Conservation (phyloP, 2,113 vertebrate genomes). For the Sorex fumeus region DNA sequence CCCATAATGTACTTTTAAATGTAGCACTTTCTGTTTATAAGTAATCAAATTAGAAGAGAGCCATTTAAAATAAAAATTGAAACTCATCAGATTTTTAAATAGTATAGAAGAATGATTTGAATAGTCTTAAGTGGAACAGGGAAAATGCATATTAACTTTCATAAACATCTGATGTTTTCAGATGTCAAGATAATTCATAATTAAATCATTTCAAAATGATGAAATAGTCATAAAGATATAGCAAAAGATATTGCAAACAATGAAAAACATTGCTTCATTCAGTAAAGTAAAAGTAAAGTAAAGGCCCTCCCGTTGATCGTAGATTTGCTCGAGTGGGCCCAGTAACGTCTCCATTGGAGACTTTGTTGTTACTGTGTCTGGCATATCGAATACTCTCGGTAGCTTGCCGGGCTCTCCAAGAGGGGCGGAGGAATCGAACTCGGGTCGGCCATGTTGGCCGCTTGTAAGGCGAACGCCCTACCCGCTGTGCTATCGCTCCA, state of each 20-base stretch:
- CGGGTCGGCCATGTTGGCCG: no score
- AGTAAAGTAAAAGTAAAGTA: no score
- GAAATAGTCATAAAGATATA: background rate
- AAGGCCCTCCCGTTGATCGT: no score
- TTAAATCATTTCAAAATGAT: slow-evolving; percentile 29
- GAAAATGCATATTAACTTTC: background rate
- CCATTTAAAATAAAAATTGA: background rate
- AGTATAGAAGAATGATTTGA: background rate
- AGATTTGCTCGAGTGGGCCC: no score
- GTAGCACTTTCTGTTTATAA: slow-evolving; percentile 23
- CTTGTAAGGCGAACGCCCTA: no score
- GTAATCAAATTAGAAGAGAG: background rate
- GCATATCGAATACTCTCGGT: no score
- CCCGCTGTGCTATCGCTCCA: no score
- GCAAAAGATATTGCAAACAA: background rate
- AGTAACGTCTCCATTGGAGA: no score
- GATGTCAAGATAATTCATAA: background rate
- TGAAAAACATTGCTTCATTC: background rate
- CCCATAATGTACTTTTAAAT: background rate
- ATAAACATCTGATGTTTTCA: background rate
- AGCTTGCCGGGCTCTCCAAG: no score
- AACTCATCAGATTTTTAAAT: background rate
- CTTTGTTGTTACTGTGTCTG: no score
- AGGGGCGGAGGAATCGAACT: no score
- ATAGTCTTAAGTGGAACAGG: background rate